Conservation (phyloP, 2,113 vertebrate species). For the Gadus macrocephalus region DNA sequence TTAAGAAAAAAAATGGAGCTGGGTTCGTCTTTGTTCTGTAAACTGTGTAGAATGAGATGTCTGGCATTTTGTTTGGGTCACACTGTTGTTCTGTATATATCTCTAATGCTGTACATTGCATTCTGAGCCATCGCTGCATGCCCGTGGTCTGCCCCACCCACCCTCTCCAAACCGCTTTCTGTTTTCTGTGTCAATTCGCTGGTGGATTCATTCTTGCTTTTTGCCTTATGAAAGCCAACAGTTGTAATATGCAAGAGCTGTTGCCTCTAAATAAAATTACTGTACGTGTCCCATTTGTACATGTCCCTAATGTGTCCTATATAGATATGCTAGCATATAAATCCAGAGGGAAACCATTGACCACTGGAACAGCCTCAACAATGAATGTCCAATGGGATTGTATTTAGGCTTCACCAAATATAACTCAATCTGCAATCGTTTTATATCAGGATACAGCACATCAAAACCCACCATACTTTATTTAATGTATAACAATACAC, state of each 20-base stretch:
- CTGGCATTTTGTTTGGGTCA: conserved; percentile 87
- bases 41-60: conserved; percentile 87
- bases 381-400: too few relatives aligned
- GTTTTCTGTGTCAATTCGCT: conserved; percentile 91
- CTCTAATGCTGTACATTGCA: conserved; percentile 95
- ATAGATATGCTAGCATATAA: not conserved
- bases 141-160: conserved; percentile 68
- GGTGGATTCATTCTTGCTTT: conserved; percentile 96
- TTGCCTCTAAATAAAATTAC: conserved; percentile 98
- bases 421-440: not conserved
- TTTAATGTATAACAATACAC: conserved; percentile 95
- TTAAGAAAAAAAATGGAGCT: conserved; percentile 71
- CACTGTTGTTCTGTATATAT: conserved; percentile 93
- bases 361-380: too few relatives aligned
- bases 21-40: conserved; percentile 89
- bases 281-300: conserved; percentile 74
- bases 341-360: not conserved
- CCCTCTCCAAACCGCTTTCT: conserved; percentile 77
- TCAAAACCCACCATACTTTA: conserved; percentile 95
- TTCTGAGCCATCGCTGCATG: conserved; percentile 93
- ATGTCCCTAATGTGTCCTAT: not conserved
- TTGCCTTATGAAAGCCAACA: conserved; percentile 99
- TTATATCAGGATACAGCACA: conserved; percentile 66
- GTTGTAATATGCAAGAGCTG: conserved; percentile 98
- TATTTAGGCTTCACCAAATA: not conserved